Evolutionary conservation across 2,888 invertebrate species (phyloP).

Genomic region (Drosophila flavopinicola): DNA sequence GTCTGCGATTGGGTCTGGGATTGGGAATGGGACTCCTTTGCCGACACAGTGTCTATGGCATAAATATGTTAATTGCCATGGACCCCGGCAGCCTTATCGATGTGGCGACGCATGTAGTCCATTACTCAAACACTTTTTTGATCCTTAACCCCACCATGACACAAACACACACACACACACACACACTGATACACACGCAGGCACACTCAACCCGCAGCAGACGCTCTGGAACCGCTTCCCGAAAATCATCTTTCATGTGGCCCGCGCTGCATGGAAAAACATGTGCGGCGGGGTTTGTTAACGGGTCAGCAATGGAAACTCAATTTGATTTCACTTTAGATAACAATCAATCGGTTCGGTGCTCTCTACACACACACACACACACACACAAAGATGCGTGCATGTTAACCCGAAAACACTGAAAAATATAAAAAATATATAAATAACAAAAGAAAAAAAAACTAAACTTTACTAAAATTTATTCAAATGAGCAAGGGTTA

Average conservation of each 20-base stretch:
- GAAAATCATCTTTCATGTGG: constrained; percentile 62
- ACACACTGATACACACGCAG: constrained; percentile 4
- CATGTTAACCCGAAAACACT: constrained; percentile 48
- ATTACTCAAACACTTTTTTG: constrained; percentile 69
- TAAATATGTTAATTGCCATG: constrained; percentile 72
- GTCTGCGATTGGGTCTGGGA: constrained; percentile 6
- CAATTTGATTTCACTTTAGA: constrained; percentile 77
- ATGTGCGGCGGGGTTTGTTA: constrained; percentile 50
- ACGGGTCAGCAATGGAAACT: constrained; percentile 68
- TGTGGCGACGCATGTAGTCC: constrained; percentile 63
- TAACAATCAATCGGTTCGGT: constrained; percentile 72
- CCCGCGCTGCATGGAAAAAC: constrained; percentile 40
- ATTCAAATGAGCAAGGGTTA: constrained; percentile 73
- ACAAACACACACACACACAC: constrained; percentile 4
- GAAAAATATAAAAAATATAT: constrained; percentile 6
- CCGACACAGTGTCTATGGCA: constrained; percentile 73
- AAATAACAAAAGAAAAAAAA: constrained; percentile 11
- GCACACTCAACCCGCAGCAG: constrained; percentile 69
- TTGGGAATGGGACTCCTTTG: constrained; percentile 37
- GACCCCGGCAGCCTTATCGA: constrained; percentile 61
- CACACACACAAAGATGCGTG: constrained; percentile 32
- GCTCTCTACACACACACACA: constrained; percentile 19
- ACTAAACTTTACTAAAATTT: constrained; percentile 54
- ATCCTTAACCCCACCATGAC: constrained; percentile 64
- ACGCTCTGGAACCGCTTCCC: constrained; percentile 49